A percentile compares a stretch with the other conserved stretches of the same genome.
phyloP scores from a whole-genome alignment of 2,797 vertebrate genomes.

The Hydrocynus forskahlii region DNA sequence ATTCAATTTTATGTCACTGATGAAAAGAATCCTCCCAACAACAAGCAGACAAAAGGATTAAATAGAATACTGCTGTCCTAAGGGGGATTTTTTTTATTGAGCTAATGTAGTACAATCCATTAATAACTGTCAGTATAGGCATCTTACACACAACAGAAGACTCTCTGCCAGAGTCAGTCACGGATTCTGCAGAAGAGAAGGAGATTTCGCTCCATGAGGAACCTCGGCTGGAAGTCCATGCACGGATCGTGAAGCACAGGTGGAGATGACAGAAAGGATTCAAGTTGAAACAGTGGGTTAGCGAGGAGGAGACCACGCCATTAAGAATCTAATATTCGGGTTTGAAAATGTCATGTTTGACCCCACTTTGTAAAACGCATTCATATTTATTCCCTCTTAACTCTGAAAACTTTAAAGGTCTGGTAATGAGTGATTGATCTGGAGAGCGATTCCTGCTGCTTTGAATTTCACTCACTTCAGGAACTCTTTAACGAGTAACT shows the following conservation, averaged over 20 bases:
- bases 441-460: constrained; percentile 42
- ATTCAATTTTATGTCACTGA: constrained; percentile 57
- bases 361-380: constrained; percentile 35
- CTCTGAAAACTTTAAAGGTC: constrained; percentile 36
- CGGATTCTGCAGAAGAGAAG: constrained; percentile 16
- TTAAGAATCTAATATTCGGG: not conserved
- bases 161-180: not conserved
- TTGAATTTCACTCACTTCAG: constrained; percentile 39
- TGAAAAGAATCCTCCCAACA: constrained; percentile 49
- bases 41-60: constrained; percentile 41
- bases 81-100: constrained; percentile 33
- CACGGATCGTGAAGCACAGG: constrained; percentile 16
- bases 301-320: not conserved
- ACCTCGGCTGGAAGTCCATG: constrained; percentile 8
- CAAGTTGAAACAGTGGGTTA: constrained; percentile 8
- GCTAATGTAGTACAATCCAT: constrained; percentile 43
- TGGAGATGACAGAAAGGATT: constrained; percentile 34
- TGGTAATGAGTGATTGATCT: constrained; percentile 50
- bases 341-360: constrained; percentile 39
- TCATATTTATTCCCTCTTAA: constrained; percentile 39
- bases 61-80: constrained; percentile 38
- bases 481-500: constrained; percentile 33
- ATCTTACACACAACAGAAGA: constrained; percentile 9
- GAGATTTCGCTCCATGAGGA: constrained; percentile 17
- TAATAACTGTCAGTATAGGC: constrained; percentile 43